Evolutionary conservation across 2,113 vertebrate genomes (phyloP).

Genomic region (Platysternon megacephalum): DNA sequence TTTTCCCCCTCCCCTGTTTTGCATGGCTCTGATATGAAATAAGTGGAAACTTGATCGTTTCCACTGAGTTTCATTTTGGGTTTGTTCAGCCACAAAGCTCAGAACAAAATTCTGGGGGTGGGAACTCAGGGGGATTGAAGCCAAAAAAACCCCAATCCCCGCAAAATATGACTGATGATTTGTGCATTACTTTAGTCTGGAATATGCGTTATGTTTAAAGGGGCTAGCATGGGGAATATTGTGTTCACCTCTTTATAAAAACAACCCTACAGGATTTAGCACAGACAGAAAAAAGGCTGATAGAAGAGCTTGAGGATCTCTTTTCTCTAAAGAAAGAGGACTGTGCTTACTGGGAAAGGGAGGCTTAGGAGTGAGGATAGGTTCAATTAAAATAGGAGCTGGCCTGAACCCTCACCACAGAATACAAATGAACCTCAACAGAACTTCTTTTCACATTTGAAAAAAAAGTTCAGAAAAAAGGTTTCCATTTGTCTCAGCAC

Average conservation of each 20-base stretch:
- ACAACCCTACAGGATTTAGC: neutral
- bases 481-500: neutral
- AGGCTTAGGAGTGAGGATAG: neutral
- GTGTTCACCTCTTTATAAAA: neutral
- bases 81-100: neutral
- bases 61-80: constrained; percentile 4
- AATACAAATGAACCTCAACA: neutral
- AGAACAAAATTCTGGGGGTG: constrained; percentile 26
- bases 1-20: neutral
- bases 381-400: neutral
- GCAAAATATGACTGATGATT: neutral
- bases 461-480: neutral
- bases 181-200: neutral
- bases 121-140: constrained; percentile 18
- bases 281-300: neutral
- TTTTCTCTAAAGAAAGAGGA: neutral
- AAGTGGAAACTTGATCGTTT: neutral
- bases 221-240: neutral
- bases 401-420: neutral
- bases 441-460: neutral
- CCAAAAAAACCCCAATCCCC: constrained; percentile 12
- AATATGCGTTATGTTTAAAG: neutral
- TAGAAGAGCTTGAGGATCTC: neutral
- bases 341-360: neutral
- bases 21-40: neutral